Conservation (phyloP, 2,888 invertebrate species). For the Melanchra persicariae region DNA sequence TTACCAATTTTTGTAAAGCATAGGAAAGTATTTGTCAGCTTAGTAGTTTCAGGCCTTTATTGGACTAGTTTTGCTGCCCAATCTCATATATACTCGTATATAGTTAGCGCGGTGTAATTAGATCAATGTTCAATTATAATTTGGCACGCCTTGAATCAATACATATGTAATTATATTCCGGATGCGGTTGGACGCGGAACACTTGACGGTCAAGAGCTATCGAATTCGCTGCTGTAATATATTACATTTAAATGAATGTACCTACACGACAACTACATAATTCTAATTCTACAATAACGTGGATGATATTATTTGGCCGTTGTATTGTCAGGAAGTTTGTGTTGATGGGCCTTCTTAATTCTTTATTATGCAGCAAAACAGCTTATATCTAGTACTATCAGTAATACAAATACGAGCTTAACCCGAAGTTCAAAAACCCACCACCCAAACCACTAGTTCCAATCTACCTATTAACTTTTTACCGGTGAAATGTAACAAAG, state of each 20-base stretch:
- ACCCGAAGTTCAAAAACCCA: no score
- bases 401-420: no score
- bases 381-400: no score
- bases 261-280: conserved; percentile 15
- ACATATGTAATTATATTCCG: conserved; percentile 53
- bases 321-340: conserved; percentile 1
- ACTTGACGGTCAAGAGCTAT: conserved; percentile 50
- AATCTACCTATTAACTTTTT: no score
- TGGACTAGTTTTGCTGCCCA: not conserved
- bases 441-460: no score
- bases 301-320: not conserved
- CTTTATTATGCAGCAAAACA: no score
- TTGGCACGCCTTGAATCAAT: conserved; percentile 58
- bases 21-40: not conserved
- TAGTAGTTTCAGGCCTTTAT: not conserved
- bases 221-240: conserved; percentile 25
- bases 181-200: conserved; percentile 50
- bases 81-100: not conserved
- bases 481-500: not conserved
- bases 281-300: not conserved
- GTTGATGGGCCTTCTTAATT: not conserved
- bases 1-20: not conserved
- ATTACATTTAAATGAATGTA: no score
- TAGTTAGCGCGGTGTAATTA: conserved; percentile 30
- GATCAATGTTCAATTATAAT: conserved; percentile 48